Conservation (phyloP, 2,888 invertebrate genomes). For the Polydrusus cervinus region DNA sequence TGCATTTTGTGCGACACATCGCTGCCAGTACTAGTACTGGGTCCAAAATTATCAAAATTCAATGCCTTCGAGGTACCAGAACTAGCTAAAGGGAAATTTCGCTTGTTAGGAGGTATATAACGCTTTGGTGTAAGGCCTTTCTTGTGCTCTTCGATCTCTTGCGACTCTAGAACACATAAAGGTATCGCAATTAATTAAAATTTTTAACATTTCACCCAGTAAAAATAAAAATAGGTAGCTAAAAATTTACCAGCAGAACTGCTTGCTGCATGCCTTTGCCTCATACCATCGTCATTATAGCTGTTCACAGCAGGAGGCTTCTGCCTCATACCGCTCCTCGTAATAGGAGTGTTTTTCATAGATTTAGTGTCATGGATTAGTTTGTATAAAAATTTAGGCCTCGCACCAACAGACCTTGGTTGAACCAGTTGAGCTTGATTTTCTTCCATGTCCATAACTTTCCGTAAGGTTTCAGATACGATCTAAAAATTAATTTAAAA, state of each 20-base stretch:
- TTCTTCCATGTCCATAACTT: conserved; percentile 82
- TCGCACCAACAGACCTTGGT: conserved; percentile 83
- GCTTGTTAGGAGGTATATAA: conserved; percentile 33
- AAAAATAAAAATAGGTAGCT: no score
- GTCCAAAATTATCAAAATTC: conserved; percentile 11
- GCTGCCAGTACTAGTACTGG: not conserved
- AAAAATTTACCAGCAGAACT: not conserved
- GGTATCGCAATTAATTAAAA: no score
- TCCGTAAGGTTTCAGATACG: conserved; percentile 74
- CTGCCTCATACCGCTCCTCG: conserved; percentile 10
- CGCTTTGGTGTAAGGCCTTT: conserved; percentile 42
- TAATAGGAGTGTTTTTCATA: not conserved
- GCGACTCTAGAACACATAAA: conserved; percentile 15
- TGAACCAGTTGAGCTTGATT: conserved; percentile 79
- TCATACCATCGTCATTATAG: not conserved
- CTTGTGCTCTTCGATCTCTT: conserved; percentile 30
- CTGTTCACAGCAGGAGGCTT: not conserved
- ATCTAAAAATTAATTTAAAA: conserved; percentile 27
- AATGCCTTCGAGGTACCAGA: not conserved
- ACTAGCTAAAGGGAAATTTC: not conserved
- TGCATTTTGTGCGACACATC: conserved; percentile 9
- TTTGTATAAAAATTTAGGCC: conserved; percentile 76
- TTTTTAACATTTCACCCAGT: no score
- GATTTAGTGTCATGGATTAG: not conserved
- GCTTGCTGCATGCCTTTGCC: not conserved